Evolutionary conservation across 1,140 invertebrate genomes (phyloP).

Genomic region (Drosophila parvula): DNA sequence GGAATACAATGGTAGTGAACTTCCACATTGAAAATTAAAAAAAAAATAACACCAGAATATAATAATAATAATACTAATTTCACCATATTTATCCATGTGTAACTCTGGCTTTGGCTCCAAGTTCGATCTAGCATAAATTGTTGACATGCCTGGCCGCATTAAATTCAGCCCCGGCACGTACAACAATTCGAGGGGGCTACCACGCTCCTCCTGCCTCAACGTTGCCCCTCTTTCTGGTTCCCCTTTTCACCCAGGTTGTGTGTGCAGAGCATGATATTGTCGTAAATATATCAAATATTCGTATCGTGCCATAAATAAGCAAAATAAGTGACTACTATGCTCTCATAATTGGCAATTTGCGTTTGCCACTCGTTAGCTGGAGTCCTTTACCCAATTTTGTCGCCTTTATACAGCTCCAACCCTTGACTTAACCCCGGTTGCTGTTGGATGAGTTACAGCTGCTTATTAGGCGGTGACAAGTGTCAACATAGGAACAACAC

Average conservation of each 20-base stretch:
- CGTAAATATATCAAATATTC: constrained; percentile 69
- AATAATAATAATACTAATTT: too few species aligned
- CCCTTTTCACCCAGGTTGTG: constrained; percentile 24
- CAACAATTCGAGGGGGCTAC: constrained; percentile 46
- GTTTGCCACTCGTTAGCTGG: constrained; percentile 63
- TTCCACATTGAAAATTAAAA: too few species aligned
- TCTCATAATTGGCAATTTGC: constrained; percentile 74
- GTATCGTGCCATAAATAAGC: constrained; percentile 73
- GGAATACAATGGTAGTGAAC: too few species aligned
- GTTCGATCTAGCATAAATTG: constrained; percentile 60
- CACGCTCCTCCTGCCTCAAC: background rate
- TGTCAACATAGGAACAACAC: constrained; percentile 43
- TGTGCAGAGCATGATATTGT: constrained; percentile 35
- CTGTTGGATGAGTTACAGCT: constrained; percentile 35
- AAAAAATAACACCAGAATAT: too few species aligned
- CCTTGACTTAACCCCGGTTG: constrained; percentile 1
- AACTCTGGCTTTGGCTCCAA: constrained; percentile 12
- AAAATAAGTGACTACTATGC: constrained; percentile 68
- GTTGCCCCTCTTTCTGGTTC: constrained; percentile 1
- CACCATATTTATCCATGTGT: background rate
- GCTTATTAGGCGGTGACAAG: constrained; percentile 57
- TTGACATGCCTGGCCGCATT: constrained; percentile 68
- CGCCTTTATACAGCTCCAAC: background rate
- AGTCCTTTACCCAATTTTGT: background rate
- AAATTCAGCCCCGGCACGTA: constrained; percentile 71